A percentile compares a stretch with the other conserved stretches of the same genome.
phyloP scores from a whole-genome alignment of 2,797 vertebrate species.

The Cyclura pinguis region DNA sequence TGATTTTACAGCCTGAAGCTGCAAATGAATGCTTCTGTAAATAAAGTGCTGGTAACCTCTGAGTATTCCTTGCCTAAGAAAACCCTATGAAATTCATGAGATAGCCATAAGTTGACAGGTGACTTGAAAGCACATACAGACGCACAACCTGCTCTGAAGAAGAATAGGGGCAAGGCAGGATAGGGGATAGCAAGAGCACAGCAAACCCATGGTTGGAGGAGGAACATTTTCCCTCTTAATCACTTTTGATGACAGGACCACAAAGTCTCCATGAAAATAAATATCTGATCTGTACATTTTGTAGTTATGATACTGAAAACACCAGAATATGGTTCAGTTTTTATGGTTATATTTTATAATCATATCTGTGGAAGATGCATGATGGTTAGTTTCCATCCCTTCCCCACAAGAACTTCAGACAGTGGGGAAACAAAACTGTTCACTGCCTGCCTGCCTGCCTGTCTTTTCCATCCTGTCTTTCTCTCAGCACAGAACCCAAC shows the following conservation, averaged over 20 bases:
- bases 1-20: slow-evolving; percentile 72
- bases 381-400: background rate
- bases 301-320: slow-evolving; percentile 26
- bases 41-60: slow-evolving; percentile 59
- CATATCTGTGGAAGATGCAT: background rate
- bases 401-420: slow-evolving; percentile 26
- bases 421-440: slow-evolving; percentile 30
- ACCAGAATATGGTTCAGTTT: background rate
- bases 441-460: no score
- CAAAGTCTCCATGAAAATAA: background rate
- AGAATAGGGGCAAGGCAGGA: slow-evolving; percentile 36
- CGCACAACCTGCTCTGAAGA: no score
- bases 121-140: no score
- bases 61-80: no score
- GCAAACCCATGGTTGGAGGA: background rate
- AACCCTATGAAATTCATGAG: no score
- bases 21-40: slow-evolving; percentile 71
- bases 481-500: no score
- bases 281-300: background rate
- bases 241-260: slow-evolving; percentile 14
- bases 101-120: no score
- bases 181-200: slow-evolving; percentile 47
- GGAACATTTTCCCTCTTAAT: background rate
- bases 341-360: slow-evolving; percentile 1
- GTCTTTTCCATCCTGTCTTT: no score